Percentiles rank a stretch among this genome's conserved stretches.
Conservation (phyloP, 2,888 invertebrate species). For the Pammene aurita region DNA sequence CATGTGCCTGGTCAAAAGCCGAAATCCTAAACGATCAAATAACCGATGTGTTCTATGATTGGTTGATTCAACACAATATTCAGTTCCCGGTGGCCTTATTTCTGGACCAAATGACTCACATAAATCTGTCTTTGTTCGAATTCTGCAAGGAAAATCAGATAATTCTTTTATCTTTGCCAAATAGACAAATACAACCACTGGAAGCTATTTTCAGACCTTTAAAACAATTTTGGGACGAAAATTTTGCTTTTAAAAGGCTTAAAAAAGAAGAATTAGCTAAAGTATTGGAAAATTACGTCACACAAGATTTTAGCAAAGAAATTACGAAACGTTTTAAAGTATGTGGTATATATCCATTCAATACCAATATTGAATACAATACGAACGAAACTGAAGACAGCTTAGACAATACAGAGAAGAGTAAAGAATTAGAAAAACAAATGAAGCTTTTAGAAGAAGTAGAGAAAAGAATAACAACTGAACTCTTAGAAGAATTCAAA, state of each 20-base stretch:
- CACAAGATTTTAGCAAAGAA: neutral
- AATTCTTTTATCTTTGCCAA: neutral
- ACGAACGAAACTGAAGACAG: neutral
- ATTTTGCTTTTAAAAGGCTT: neutral
- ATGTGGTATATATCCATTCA: constrained; percentile 17
- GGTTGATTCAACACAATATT: neutral
- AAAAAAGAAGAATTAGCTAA: constrained; percentile 1
- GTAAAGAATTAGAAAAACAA: neutral
- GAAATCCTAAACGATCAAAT: constrained; percentile 11
- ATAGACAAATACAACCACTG: neutral
- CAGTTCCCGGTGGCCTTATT: constrained; percentile 7
- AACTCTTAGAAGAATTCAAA: constrained; percentile 5
- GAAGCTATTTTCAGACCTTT: neutral
- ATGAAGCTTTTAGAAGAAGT: constrained; percentile 6
- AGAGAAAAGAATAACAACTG: constrained; percentile 6
- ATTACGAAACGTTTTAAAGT: neutral
- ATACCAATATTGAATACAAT: neutral
- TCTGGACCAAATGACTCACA: neutral
- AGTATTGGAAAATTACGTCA: constrained; percentile 1
- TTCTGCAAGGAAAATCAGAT: constrained; percentile 15
- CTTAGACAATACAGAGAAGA: neutral
- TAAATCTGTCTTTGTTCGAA: neutral
- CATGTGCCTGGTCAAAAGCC: constrained; percentile 3
- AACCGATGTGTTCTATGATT: constrained; percentile 7
- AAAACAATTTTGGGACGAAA: neutral